Evolutionary conservation across 1,140 invertebrate species (phyloP).

Genomic region (Bombus confusus): DNA sequence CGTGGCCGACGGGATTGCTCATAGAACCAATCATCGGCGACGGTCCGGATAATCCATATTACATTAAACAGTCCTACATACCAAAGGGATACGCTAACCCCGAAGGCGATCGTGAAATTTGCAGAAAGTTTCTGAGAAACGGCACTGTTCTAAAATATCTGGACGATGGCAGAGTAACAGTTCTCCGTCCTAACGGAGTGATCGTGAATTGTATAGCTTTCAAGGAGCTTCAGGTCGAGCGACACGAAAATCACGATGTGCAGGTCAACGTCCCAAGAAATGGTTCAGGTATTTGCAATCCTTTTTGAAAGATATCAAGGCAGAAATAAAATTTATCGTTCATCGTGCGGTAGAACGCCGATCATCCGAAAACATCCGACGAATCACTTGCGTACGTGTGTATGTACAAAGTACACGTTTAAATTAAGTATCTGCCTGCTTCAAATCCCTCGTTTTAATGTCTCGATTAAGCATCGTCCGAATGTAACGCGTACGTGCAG

Average conservation of each 20-base stretch:
- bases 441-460: no score
- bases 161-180: conserved; percentile 61
- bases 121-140: conserved; percentile 75
- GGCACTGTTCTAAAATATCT: conserved; percentile 73
- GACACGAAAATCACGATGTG: not conserved
- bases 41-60: conserved; percentile 77
- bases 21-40: conserved; percentile 80
- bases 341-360: no score
- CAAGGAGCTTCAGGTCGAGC: conserved; percentile 15
- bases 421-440: no score
- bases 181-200: conserved; percentile 72
- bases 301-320: not conserved
- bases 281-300: not conserved
- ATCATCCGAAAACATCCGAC: no score
- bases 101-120: conserved; percentile 44
- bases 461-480: no score
- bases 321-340: no score
- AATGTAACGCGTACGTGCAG: no score
- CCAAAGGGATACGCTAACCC: conserved; percentile 34
- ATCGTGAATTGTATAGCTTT: conserved; percentile 64
- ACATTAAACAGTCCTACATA: conserved; percentile 81
- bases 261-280: not conserved
- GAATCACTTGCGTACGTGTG: no score
- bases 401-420: no score
- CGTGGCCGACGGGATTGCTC: conserved; percentile 82